These are phyloP conservation scores for Aspidapion aeneum DNA, from an alignment of 2,888 invertebrate genomes.

Conservation along the genomic window DNA sequence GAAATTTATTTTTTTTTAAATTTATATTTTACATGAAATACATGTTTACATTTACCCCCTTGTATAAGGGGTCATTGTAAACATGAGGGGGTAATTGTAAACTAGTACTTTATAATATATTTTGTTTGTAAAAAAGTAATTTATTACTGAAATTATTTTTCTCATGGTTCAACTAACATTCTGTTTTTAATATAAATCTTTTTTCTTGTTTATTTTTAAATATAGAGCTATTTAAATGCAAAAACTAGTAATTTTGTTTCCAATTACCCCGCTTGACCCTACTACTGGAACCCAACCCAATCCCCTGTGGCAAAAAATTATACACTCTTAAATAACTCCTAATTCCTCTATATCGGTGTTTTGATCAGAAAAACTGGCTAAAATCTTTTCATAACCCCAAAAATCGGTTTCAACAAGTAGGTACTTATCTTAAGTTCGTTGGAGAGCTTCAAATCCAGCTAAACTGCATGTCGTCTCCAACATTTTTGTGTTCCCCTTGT, in stretches of 20 bases:
- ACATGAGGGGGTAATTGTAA: neutral
- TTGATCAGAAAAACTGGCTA: no score
- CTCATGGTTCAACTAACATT: neutral
- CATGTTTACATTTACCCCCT: neutral
- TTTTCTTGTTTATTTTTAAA: neutral
- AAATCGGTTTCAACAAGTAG: no score
- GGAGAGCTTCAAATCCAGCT: no score
- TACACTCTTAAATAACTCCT: no score
- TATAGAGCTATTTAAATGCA: neutral
- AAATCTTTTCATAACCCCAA: no score
- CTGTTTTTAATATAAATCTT: neutral
- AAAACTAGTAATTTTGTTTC: neutral
- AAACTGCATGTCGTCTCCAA: no score
- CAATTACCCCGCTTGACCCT: slow-evolving; percentile 3
- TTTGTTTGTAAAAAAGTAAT: neutral
- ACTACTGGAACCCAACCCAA: no score
- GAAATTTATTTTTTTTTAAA: neutral
- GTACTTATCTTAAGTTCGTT: no score
- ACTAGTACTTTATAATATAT: neutral
- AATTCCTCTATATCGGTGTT: no score
- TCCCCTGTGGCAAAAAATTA: no score
- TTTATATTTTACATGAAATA: no score
- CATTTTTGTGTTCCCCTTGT: no score
- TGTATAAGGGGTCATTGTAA: neutral
- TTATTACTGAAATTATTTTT: neutral